These are phyloP conservation scores for Ondatra zibethicus DNA, from an alignment of 2,113 vertebrate species.

Conservation along the genomic window DNA sequence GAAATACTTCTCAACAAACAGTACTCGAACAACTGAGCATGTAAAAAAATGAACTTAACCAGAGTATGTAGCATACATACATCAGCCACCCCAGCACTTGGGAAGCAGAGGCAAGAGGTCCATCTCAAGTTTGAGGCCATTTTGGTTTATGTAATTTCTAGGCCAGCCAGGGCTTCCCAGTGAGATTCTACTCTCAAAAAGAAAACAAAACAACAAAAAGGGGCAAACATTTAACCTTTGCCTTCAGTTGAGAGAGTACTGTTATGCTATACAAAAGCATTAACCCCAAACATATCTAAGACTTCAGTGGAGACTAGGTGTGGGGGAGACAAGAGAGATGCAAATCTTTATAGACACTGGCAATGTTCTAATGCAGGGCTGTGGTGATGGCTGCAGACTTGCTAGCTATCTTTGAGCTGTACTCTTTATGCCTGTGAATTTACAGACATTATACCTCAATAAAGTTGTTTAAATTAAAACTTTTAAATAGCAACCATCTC, in stretches of 20 bases:
- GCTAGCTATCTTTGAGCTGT: constrained; percentile 9
- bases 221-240: background rate
- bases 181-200: background rate
- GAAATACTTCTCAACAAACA: constrained; percentile 14
- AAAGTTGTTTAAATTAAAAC: constrained; percentile 29
- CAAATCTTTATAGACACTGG: background rate
- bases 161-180: background rate
- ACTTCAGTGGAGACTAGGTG: background rate
- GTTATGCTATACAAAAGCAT: background rate
- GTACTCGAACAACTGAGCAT: background rate
- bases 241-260: background rate
- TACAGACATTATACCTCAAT: constrained; percentile 10
- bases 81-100: background rate
- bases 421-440: background rate
- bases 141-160: background rate
- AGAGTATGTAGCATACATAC: background rate
- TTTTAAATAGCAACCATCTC: background rate
- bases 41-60: constrained; percentile 11
- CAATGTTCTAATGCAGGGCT: constrained; percentile 42
- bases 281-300: constrained; percentile 19
- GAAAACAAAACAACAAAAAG: background rate
- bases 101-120: background rate
- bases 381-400: background rate
- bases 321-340: background rate
- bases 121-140: background rate